Evolutionary conservation across 1,140 invertebrate species (phyloP).

Genomic region (Lucilia sericata): DNA sequence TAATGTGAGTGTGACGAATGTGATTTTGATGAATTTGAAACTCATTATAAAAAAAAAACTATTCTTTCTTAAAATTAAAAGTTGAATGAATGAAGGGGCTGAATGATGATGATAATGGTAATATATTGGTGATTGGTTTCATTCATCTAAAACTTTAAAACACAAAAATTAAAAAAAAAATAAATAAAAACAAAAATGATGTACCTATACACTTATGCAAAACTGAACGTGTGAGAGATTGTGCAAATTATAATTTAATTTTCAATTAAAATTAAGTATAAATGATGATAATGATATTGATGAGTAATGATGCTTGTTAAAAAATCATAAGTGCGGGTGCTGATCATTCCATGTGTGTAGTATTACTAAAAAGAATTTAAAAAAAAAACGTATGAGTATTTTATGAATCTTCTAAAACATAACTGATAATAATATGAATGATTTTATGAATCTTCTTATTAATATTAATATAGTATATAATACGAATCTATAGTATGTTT

Average conservation of each 20-base stretch:
- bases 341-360: conserved; percentile 41
- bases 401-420: neutral
- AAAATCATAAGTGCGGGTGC: conserved; percentile 31
- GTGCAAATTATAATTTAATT: neutral
- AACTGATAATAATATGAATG: conserved; percentile 6
- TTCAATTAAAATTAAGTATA: conserved; percentile 12
- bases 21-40: conserved; percentile 25
- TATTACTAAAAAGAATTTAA: neutral
- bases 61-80: neutral
- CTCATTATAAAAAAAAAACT: neutral
- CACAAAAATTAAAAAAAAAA: neutral
- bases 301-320: neutral
- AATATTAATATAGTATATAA: conserved; percentile 2
- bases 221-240: neutral
- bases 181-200: neutral
- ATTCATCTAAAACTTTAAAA: neutral
- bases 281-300: neutral
- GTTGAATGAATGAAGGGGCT: neutral
- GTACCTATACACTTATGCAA: conserved; percentile 5
- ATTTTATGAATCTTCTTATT: conserved; percentile 16
- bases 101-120: conserved; percentile 4
- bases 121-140: conserved; percentile 14
- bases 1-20: conserved; percentile 23
- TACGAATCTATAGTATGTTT: neutral
- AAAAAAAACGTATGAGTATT: conserved; percentile 23